Conservation (phyloP, 2,113 vertebrate genomes). For the Tupaia chinensis region DNA sequence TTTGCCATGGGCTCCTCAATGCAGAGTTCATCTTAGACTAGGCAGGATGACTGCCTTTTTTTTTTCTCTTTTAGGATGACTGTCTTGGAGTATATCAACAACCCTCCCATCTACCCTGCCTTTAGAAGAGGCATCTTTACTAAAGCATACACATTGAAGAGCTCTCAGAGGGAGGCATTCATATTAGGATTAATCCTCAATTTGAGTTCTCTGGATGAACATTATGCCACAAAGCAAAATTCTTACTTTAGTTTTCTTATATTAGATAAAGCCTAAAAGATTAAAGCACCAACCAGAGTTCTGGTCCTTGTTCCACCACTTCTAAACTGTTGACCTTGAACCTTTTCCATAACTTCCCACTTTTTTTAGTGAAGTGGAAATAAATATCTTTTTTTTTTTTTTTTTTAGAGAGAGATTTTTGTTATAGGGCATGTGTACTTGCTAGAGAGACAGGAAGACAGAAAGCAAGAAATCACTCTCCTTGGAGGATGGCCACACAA, state of each 20-base stretch:
- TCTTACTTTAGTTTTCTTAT: not conserved
- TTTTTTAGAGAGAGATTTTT: too few species aligned
- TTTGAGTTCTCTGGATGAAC: not conserved
- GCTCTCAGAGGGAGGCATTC: not conserved
- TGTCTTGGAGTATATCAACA: not conserved
- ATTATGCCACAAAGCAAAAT: conserved; percentile 8
- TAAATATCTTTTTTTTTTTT: not conserved
- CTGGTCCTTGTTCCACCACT: not conserved
- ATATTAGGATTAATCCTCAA: not conserved
- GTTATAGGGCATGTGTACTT: too few species aligned
- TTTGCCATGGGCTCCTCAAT: not conserved
- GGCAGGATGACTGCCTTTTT: too few species aligned
- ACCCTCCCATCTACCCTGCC: not conserved
- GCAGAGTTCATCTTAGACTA: not conserved
- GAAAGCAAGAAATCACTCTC: too few species aligned
- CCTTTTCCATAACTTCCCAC: not conserved
- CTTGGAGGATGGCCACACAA: too few species aligned
- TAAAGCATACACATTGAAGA: not conserved
- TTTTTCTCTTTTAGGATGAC: not conserved
- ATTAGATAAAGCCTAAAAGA: not conserved
- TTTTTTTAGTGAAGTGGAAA: not conserved
- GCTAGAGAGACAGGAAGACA: too few species aligned
- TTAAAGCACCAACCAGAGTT: not conserved
- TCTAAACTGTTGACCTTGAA: not conserved
- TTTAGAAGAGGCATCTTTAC: not conserved